These are phyloP conservation scores for Mizuhopecten yessoensis DNA, from an alignment of 1,140 invertebrate species.

Conservation along the genomic window DNA sequence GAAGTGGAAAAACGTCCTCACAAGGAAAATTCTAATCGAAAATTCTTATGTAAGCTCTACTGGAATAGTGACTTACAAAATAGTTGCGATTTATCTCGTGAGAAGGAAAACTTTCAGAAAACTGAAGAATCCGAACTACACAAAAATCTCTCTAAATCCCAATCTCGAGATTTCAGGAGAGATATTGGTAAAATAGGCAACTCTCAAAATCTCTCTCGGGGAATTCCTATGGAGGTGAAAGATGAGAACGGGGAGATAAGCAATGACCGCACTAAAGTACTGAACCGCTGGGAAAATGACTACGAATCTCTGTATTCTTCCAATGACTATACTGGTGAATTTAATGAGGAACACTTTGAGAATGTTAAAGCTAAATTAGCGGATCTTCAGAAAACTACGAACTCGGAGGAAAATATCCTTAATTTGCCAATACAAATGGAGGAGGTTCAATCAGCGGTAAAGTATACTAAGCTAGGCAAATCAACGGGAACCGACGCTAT, in stretches of 20 bases:
- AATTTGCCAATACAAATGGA: background rate
- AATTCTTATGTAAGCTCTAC: too few relatives aligned
- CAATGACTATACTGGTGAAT: background rate
- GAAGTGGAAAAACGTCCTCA: too few relatives aligned
- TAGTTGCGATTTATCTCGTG: too few relatives aligned
- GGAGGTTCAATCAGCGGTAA: background rate
- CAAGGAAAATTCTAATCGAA: too few relatives aligned
- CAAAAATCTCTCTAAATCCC: background rate
- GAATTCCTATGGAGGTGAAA: background rate
- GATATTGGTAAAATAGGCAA: background rate
- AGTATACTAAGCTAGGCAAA: background rate
- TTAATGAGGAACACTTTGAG: background rate
- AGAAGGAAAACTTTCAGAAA: background rate
- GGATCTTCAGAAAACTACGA: background rate
- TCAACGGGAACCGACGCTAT: conserved; percentile 47
- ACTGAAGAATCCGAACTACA: background rate
- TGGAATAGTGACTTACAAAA: too few relatives aligned
- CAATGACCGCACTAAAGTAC: background rate
- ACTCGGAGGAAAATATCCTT: background rate
- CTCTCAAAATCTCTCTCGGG: background rate
- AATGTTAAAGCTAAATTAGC: background rate
- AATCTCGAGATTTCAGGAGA: background rate
- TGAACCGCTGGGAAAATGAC: background rate
- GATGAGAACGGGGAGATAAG: background rate
- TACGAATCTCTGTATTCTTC: background rate